Conservation (phyloP, 2,888 invertebrate species). For the Acronicta psi region DNA sequence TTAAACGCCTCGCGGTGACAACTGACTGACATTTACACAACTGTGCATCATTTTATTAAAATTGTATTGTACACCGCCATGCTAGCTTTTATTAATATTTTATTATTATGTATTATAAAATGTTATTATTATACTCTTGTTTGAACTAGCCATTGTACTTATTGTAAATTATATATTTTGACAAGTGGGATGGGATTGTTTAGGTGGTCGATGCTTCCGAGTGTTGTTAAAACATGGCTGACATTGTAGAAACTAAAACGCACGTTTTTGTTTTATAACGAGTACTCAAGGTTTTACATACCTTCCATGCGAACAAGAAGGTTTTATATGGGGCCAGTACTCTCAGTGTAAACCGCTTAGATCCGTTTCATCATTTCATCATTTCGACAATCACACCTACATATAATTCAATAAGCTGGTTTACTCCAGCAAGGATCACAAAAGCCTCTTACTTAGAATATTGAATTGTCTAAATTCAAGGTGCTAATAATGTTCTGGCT, state of each 20-base stretch:
- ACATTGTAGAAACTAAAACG: slow-evolving; percentile 25
- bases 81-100: too few relatives aligned
- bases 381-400: too few relatives aligned
- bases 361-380: too few relatives aligned
- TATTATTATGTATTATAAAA: too few relatives aligned
- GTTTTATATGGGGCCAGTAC: too few relatives aligned
- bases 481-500: slow-evolving; percentile 20
- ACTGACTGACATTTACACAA: slow-evolving; percentile 75
- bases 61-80: slow-evolving; percentile 11
- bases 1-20: slow-evolving; percentile 49
- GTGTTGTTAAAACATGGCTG: slow-evolving; percentile 7
- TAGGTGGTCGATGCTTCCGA: slow-evolving; percentile 1
- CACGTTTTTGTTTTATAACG: background rate
- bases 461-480: slow-evolving; percentile 1
- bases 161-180: slow-evolving; percentile 29
- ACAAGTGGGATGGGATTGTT: slow-evolving; percentile 33
- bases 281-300: background rate
- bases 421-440: background rate
- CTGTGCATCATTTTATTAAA: slow-evolving; percentile 46
- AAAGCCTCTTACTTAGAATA: background rate
- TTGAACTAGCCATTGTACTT: slow-evolving; percentile 7
- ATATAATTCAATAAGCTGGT: too few relatives aligned
- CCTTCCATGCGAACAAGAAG: too few relatives aligned
- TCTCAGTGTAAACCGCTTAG: too few relatives aligned
- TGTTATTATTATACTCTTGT: slow-evolving; percentile 4